Percentiles rank a stretch among this genome's conserved stretches.
phyloP scores from a whole-genome alignment of 2,797 vertebrate species.

The Philypnodon macrostomus region DNA sequence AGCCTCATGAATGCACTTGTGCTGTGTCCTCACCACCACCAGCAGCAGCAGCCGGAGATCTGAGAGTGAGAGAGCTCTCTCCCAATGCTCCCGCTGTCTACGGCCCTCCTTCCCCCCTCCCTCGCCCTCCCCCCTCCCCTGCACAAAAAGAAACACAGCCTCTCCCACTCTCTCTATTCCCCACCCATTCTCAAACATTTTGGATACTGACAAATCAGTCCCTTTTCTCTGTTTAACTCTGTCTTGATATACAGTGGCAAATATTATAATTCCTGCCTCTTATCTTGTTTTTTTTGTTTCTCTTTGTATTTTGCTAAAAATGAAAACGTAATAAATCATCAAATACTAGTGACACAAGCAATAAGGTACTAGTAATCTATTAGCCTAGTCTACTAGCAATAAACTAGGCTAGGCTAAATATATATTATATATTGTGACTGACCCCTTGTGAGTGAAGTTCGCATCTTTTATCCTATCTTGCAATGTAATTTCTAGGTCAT shows the following conservation, averaged over 20 bases:
- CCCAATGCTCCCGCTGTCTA: slow-evolving; percentile 32
- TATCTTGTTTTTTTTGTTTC: not conserved
- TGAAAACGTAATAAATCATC: too few relatives aligned
- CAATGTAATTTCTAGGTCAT: too few relatives aligned
- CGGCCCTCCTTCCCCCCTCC: slow-evolving; percentile 57
- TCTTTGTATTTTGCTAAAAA: too few relatives aligned
- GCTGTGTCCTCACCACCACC: slow-evolving; percentile 68
- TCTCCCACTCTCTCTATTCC: slow-evolving; percentile 29
- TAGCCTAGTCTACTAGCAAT: too few relatives aligned
- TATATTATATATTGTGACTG: too few relatives aligned
- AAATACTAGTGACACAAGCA: too few relatives aligned
- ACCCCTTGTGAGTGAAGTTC: too few relatives aligned
- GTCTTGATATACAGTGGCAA: slow-evolving; percentile 4
- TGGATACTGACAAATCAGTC: slow-evolving; percentile 63
- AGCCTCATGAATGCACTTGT: slow-evolving; percentile 73
- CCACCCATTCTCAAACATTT: slow-evolving; percentile 53
- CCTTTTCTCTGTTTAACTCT: slow-evolving; percentile 22
- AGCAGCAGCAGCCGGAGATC: slow-evolving; percentile 58
- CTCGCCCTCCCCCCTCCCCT: slow-evolving; percentile 69
- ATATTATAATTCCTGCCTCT: slow-evolving; percentile 2
- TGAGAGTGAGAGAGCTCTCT: slow-evolving; percentile 51
- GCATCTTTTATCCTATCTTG: too few relatives aligned
- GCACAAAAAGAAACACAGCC: slow-evolving; percentile 66
- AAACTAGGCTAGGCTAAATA: too few relatives aligned
- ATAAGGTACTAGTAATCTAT: too few relatives aligned